phyloP scores from a whole-genome alignment of 1,140 invertebrate species.

The Glomeris maerens region DNA sequence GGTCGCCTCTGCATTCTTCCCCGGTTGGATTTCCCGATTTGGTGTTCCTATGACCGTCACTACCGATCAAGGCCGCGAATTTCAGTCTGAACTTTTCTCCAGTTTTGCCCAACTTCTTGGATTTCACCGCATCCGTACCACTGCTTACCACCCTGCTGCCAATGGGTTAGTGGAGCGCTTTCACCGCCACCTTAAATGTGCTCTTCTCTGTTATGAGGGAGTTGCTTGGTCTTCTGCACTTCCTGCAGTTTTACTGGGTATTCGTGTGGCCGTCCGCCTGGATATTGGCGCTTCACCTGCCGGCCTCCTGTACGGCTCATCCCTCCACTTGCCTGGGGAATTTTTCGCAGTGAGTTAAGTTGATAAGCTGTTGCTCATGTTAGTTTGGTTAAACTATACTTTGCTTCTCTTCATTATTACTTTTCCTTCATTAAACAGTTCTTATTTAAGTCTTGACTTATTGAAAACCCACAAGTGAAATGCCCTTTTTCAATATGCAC shows the following conservation, averaged over 20 bases:
- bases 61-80: conserved; percentile 33
- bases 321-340: conserved; percentile 18
- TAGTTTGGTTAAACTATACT: too few species aligned
- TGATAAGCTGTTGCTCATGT: too few species aligned
- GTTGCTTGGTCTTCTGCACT: conserved; percentile 25
- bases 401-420: too few species aligned
- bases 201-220: conserved; percentile 16
- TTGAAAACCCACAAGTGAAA: too few species aligned
- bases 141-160: conserved; percentile 26
- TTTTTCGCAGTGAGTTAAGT: too few species aligned
- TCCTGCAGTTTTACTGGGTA: conserved; percentile 27
- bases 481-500: too few species aligned
- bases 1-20: conserved; percentile 23
- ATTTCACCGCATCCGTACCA: conserved; percentile 20
- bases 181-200: conserved; percentile 30
- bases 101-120: conserved; percentile 13
- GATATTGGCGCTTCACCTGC: conserved; percentile 16
- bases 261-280: conserved; percentile 19
- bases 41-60: conserved; percentile 23
- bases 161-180: conserved; percentile 28
- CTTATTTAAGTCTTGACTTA: too few species aligned
- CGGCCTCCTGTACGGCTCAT: conserved; percentile 19
- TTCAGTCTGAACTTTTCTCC: conserved; percentile 25
- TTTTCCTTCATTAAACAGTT: too few species aligned
- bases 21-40: conserved; percentile 26